Base-by-base conservation (phyloP, 2,113 vertebrate species). In the Oncorhynchus masou region DNA sequence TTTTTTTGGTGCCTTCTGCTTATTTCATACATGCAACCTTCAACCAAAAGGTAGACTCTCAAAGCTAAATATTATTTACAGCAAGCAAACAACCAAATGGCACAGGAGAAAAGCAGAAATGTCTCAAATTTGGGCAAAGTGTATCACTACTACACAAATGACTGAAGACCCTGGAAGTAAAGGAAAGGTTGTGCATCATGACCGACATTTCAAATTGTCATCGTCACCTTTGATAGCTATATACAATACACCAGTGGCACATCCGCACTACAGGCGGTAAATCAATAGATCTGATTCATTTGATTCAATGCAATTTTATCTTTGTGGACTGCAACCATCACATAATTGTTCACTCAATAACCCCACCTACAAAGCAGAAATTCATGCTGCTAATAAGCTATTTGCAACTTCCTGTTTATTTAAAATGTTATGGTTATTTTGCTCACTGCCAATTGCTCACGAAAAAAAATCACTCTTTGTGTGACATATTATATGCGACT, bases 21-120 rank as follows among this genome's bases (percentile, higher is more conserved):
- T 80, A 74, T 72, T 75, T 85, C 88, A 91, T 90, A 79, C 90
- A 90, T 90, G 88, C 90, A 89, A 88, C 66, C 78, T 70, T 57
- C 34, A 67, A 80, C 60, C 74, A 85, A 82, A 78, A 39, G n/a
- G 73, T 82, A 31, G 29, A 31, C 79, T 81, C 71, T 81, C 65
- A 3, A 86, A 85, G 71, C 67, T 77, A 66, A 51, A 74, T 62
- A 4, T 54, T 54, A 54, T 54, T 54, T 54, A 54, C 51, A 54
- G 51, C 16, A 54, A 54, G 51, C 51, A 54, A 54, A 54, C 19
- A 54, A 24, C 51, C 25, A 67, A 65, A 67, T 1, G 27, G 25
- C 34, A 74, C 39, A 74, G 78, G 78, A 89, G 68, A 86, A 88
- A 88, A 85, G 86, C 85, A 86, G 69, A 89, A 73, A 85, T 78